Evolutionary conservation across 2,888 invertebrate species (phyloP).

Genomic region (Melanargia galathea): DNA sequence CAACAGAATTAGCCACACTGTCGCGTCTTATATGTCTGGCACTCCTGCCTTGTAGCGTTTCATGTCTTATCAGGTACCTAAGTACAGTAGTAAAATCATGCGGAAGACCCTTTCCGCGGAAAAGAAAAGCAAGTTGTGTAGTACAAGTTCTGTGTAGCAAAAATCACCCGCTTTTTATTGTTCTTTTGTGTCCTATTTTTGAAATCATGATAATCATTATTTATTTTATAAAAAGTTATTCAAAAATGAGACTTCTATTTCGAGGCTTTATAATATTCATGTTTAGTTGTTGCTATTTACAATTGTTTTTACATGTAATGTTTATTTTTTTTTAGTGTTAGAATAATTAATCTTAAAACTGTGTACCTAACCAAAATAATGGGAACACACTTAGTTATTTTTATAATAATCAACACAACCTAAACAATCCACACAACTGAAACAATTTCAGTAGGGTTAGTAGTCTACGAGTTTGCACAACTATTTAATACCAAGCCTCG

Average conservation of each 20-base stretch:
- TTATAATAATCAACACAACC: conserved; percentile 1
- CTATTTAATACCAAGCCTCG: not conserved
- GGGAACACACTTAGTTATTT: conserved; percentile 4
- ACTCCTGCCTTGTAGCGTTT: too few relatives aligned
- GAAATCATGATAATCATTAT: conserved; percentile 51
- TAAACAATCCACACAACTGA: not conserved
- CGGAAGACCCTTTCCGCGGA: too few relatives aligned
- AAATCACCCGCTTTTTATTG: not conserved
- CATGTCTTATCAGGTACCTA: too few relatives aligned
- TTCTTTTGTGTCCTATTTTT: conserved; percentile 23
- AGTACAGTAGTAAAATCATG: too few relatives aligned
- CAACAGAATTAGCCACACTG: too few relatives aligned
- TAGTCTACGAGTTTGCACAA: not conserved
- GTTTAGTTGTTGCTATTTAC: conserved; percentile 77
- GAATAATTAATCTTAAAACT: conserved; percentile 35
- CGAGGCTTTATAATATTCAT: conserved; percentile 63
- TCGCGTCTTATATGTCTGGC: too few relatives aligned
- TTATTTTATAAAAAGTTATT: conserved; percentile 63
- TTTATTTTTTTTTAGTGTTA: conserved; percentile 59
- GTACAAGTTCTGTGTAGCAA: not conserved
- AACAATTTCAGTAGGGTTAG: too few relatives aligned
- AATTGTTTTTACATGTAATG: conserved; percentile 70
- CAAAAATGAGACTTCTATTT: conserved; percentile 61
- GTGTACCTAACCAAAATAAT: conserved; percentile 22
- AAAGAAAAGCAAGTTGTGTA: too few relatives aligned